Conservation (phyloP, 2,797 vertebrate species). For the Darevskia nairensis region DNA sequence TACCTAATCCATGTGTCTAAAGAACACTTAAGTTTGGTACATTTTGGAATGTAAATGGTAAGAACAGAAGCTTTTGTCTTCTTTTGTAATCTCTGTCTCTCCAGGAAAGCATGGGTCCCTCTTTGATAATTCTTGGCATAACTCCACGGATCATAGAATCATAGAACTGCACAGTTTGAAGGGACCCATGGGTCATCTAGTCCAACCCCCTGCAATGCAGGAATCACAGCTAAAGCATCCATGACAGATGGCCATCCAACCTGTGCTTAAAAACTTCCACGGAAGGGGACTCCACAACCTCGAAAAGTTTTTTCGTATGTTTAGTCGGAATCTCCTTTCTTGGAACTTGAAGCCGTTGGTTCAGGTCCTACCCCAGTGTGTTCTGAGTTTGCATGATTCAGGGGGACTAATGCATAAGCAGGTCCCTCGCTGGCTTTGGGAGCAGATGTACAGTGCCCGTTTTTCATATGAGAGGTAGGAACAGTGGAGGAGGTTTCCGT, state of each 20-base stretch:
- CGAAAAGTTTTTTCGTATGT: too few species aligned
- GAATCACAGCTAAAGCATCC: too few species aligned
- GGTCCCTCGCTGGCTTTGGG: slow-evolving; percentile 81
- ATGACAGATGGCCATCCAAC: too few species aligned
- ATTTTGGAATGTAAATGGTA: background rate
- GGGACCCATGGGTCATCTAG: too few species aligned
- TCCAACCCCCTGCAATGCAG: too few species aligned
- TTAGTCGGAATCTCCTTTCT: too few species aligned
- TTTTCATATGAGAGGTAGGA: slow-evolving; percentile 81
- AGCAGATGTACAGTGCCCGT: slow-evolving; percentile 79
- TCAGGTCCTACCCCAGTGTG: background rate
- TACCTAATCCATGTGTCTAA: background rate
- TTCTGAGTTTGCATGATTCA: slow-evolving; percentile 72
- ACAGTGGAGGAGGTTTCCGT: slow-evolving; percentile 89
- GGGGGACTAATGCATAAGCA: slow-evolving; percentile 82
- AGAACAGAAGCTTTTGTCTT: background rate
- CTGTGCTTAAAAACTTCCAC: too few species aligned
- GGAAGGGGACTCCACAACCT: too few species aligned
- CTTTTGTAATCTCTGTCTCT: background rate
- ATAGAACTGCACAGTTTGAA: too few species aligned
- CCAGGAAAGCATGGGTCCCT: background rate
- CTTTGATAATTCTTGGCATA: background rate
- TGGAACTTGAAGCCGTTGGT: too few species aligned
- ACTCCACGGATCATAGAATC: too few species aligned
- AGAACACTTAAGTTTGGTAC: background rate